phyloP scores from a whole-genome alignment of 1,140 invertebrate species.

The Scaptomyza pallida region DNA sequence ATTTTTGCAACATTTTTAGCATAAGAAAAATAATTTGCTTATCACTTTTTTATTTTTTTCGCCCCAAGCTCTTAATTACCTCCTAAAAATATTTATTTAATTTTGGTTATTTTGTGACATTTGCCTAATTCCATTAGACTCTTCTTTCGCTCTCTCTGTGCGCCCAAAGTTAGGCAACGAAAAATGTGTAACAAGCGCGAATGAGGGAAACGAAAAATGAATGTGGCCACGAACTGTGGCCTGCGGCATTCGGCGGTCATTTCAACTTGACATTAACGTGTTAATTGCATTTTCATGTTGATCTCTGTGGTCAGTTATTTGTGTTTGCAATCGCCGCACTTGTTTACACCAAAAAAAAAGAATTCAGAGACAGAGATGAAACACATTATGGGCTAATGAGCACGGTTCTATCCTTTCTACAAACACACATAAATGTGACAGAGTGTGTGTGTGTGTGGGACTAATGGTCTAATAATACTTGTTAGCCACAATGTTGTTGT shows the following conservation, averaged over 20 bases:
- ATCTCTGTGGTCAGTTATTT: conserved; percentile 57
- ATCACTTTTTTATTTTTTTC: no score
- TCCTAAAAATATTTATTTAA: no score
- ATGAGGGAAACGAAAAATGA: conserved; percentile 44
- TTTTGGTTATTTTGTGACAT: background rate
- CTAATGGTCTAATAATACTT: conserved; percentile 5
- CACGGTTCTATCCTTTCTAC: conserved; percentile 27
- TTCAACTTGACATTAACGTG: conserved; percentile 74
- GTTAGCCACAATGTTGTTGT: background rate
- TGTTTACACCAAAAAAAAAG: background rate
- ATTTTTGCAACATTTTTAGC: no score
- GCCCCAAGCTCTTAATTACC: no score
- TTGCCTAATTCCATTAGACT: background rate
- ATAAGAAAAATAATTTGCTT: no score
- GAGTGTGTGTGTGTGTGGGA: background rate
- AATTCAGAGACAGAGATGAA: conserved; percentile 18
- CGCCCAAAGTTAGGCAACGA: conserved; percentile 45
- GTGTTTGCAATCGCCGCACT: conserved; percentile 2
- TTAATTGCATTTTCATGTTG: conserved; percentile 82
- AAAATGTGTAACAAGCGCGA: conserved; percentile 29
- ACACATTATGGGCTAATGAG: conserved; percentile 65
- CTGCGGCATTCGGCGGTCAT: conserved; percentile 51
- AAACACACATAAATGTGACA: background rate
- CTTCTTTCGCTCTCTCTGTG: background rate
- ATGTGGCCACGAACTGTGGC: conserved; percentile 31